Conservation (phyloP, 2,113 vertebrate species). For the Aldabrachelys gigantea region DNA sequence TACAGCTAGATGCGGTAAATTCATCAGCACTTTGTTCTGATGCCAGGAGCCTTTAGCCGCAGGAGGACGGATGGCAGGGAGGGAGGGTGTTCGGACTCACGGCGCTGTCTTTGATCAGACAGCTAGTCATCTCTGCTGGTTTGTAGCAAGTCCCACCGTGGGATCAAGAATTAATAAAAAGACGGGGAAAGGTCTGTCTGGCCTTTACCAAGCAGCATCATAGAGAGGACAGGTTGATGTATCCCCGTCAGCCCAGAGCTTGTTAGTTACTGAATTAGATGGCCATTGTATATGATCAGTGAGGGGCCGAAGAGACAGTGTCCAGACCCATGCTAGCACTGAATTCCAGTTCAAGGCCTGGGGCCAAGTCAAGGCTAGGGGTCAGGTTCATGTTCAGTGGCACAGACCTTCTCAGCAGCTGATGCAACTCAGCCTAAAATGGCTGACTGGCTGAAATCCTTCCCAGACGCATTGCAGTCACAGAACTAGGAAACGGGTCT, state of each 20-base stretch:
- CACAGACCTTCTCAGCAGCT: neutral
- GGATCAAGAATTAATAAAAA: neutral
- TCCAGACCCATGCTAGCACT: neutral
- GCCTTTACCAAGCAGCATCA: neutral
- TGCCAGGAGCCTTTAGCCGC: no score
- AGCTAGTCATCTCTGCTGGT: no score
- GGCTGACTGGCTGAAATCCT: neutral
- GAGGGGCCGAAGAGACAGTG: neutral
- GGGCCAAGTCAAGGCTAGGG: neutral
- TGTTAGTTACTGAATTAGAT: neutral
- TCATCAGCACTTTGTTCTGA: no score
- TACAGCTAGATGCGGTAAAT: no score
- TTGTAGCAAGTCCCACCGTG: no score
- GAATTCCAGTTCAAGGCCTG: no score
- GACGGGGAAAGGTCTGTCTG: neutral
- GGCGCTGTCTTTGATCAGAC: no score
- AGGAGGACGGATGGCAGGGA: no score
- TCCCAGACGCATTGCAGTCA: neutral
- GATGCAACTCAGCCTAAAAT: neutral
- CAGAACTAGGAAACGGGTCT: neutral
- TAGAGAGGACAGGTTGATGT: neutral
- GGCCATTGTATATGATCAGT: neutral
- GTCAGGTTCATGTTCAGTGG: neutral
- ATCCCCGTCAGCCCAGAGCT: neutral
- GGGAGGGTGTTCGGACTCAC: no score